Base-by-base conservation (phyloP, 2,113 vertebrate genomes). In the Edolisoma coerulescens region DNA sequence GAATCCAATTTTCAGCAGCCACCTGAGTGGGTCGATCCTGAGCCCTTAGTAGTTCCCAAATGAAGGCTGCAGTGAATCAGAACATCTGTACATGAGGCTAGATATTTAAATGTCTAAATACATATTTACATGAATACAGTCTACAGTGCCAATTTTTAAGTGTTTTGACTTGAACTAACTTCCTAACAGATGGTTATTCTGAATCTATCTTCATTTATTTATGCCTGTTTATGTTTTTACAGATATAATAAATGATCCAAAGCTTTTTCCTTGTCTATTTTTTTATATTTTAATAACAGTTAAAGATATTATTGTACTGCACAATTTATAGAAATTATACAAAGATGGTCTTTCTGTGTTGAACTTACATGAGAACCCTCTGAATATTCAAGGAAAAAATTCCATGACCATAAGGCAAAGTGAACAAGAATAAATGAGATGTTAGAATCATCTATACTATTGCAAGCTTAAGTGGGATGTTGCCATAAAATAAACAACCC, bases 111-210 rank as follows among this genome's bases (percentile, higher is more conserved):
- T 73, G 63, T 47, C 71, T 92, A 88, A 95, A 90, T 84, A 67
- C 39, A 78, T 60, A 84, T 92, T 95, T 92, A 74, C 73, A 84
- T 59, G 27, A 86, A 87, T 77, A 74, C 26, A 86, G 49, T 28
- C 54, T 81, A 52, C 88, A 64, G 63, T 93, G 93, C 90, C 90
- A 96, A 92, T 65, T 96, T 90, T 96, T 86, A 94, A 96, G 73
- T 93, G 92, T 84, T 97, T 95, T 93, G 68, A 93, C 83, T 94
- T 90, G 73, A 95, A 89, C 56, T 75, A 89, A 86, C 87, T 91
- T 96, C 90, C 53, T 90, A 94, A 91, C 93, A 96, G 88, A 92
- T 95, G 90, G 93, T 86, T 93, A 63, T 92, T 94, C 79, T 90
- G 73, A 64, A 92, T 96, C 70, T 93, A 74, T 93, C 61, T 91